phyloP scores from a whole-genome alignment of 2,113 vertebrate species.

The Sinocyclocheilus rhinocerous region DNA sequence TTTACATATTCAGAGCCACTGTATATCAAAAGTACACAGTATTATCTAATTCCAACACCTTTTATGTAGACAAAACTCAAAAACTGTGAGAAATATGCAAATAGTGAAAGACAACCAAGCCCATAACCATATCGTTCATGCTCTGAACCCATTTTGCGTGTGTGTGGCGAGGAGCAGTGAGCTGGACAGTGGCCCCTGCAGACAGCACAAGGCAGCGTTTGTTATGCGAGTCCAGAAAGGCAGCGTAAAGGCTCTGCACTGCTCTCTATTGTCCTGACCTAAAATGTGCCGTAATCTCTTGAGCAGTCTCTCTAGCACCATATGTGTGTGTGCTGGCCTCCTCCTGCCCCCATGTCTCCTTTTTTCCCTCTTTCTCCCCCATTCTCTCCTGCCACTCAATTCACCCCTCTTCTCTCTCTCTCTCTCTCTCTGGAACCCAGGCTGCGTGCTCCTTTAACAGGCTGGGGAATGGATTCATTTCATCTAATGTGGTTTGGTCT shows the following conservation, averaged over 20 bases:
- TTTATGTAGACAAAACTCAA: neutral
- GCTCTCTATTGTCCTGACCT: slow-evolving; percentile 57
- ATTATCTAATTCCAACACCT: neutral
- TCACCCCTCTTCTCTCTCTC: slow-evolving; percentile 52
- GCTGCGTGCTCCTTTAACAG: slow-evolving; percentile 76
- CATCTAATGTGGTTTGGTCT: slow-evolving; percentile 83
- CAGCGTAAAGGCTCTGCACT: slow-evolving; percentile 54
- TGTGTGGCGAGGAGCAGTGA: neutral
- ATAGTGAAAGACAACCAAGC: neutral
- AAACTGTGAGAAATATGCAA: neutral
- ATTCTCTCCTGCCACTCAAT: slow-evolving; percentile 66
- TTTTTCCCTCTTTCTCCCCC: slow-evolving; percentile 61
- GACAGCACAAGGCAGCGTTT: slow-evolving; percentile 48
- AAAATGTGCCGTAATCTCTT: slow-evolving; percentile 58
- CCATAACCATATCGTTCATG: neutral
- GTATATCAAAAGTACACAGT: neutral
- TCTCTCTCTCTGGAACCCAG: slow-evolving; percentile 69
- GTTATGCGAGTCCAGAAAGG: slow-evolving; percentile 48
- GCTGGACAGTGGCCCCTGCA: slow-evolving; percentile 40
- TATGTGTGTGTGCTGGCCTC: slow-evolving; percentile 61
- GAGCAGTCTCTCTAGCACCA: slow-evolving; percentile 66
- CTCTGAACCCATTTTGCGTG: neutral
- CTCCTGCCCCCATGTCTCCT: slow-evolving; percentile 70
- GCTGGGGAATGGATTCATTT: slow-evolving; percentile 80
- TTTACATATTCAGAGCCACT: neutral